Evolutionary conservation across 2,113 vertebrate genomes (phyloP), one percentile per base, ranked within the genome.

Genomic region (Rhinoderma darwinii): DNA sequence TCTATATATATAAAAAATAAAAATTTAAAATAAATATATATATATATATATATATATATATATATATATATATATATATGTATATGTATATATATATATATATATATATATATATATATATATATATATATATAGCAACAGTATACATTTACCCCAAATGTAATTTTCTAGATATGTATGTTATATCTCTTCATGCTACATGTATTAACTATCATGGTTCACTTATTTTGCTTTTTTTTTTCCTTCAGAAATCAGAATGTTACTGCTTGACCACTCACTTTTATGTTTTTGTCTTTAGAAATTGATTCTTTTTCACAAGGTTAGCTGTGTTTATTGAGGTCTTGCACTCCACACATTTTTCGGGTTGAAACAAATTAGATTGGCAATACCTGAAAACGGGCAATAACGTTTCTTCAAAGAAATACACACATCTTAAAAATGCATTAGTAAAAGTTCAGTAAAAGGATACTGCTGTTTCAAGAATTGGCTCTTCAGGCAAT

Each of bases 221-320:
- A 39, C 8, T 20, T 32, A 43, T 22, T 77, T 78, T 47, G 68
- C 80, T 89, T 61, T 37, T 76, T 51, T 90, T 66, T 90, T 85
- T 22, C 88, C 89, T n/a, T n/a, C n/a, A n/a, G n/a, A n/a, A n/a
- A n/a, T 88, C 89, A 77, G 87, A 77, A 81, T 84, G 86, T 41
- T 88, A 70, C 90, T 86, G 89, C 70, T 88, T 89, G 90, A 91
- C 81, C 88, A 92, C 74, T 84, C 14, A 76, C 80, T 78, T 90
- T 88, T 79, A 83, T 89, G 70, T 91, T 92, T 90, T 84, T 54
- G 37, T 90, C 84, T 89, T 88, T 44, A 59, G 86, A 90, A 94
- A 94, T 91, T 93, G 90, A 94, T 93, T 72, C 93, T 94, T 92
- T 91, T 91, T 91, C 84, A 83, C 88, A 84, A 86, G 73, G 82